Evolutionary conservation across 2,888 invertebrate genomes (phyloP).

Genomic region (Ellobium chinense): DNA sequence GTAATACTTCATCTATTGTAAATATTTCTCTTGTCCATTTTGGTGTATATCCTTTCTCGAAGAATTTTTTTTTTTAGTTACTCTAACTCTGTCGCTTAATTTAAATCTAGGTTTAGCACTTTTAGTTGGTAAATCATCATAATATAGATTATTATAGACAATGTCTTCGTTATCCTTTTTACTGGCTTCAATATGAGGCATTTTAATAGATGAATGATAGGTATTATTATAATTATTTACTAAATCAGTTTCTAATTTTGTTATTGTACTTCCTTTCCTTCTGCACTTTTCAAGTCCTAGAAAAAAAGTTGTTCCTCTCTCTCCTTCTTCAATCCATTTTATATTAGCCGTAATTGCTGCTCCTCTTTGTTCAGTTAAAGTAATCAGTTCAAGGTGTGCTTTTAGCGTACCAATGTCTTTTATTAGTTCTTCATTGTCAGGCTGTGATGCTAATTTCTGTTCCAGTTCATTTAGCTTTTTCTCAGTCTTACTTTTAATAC

Average conservation of each 20-base stretch:
- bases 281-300: neutral
- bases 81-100: slow-evolving; percentile 8
- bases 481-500: too few species aligned
- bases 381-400: too few species aligned
- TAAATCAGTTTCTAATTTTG: neutral
- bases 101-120: neutral
- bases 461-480: too few species aligned
- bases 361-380: too few species aligned
- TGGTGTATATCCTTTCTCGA: slow-evolving; percentile 7
- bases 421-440: too few species aligned
- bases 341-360: too few species aligned
- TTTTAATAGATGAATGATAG: neutral
- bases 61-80: slow-evolving; percentile 8
- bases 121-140: too few species aligned
- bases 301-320: too few species aligned
- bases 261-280: slow-evolving; percentile 4
- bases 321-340: too few species aligned
- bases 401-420: too few species aligned
- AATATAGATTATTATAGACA: neutral
- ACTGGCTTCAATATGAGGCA: neutral
- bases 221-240: slow-evolving; percentile 7
- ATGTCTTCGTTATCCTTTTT: neutral
- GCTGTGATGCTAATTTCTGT: too few species aligned
- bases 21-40: slow-evolving; percentile 18
- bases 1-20: neutral